Conservation (phyloP, 2,888 invertebrate species). For the Dione juno region DNA sequence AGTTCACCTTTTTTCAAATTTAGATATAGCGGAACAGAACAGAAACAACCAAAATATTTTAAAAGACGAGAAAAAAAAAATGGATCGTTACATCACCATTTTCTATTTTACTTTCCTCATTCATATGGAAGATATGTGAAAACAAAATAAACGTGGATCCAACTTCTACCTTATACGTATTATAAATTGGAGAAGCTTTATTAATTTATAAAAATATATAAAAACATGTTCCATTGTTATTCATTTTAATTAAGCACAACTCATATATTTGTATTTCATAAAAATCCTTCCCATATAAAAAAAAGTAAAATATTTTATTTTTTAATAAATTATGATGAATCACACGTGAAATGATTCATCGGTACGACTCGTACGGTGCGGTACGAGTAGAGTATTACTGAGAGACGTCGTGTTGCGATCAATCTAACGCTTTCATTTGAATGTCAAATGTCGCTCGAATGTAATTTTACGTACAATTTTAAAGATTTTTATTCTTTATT, state of each 20-base stretch:
- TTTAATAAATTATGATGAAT: constrained; percentile 28
- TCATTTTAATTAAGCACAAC: constrained; percentile 1
- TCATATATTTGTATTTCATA: neutral
- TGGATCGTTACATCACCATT: no score
- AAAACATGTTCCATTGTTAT: neutral
- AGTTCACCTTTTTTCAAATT: no score
- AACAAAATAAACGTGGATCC: neutral
- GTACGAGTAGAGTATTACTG: neutral
- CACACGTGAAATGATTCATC: constrained; percentile 9
- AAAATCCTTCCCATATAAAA: neutral
- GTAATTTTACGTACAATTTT: neutral
- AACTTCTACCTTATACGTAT: no score
- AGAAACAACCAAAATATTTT: no score
- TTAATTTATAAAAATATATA: no score
- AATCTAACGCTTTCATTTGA: constrained; percentile 6
- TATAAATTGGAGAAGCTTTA: no score
- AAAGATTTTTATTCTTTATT: neutral
- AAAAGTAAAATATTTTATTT: constrained; percentile 18
- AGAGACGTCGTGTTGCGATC: neutral
- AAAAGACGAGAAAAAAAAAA: no score
- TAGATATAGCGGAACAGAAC: no score
- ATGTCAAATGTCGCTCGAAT: neutral
- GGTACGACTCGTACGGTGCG: neutral
- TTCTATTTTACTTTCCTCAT: no score
- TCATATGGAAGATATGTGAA: neutral